These are phyloP conservation scores for Ganaspis sp. DNA, from an alignment of 1,140 invertebrate genomes.

Conservation along the genomic window DNA sequence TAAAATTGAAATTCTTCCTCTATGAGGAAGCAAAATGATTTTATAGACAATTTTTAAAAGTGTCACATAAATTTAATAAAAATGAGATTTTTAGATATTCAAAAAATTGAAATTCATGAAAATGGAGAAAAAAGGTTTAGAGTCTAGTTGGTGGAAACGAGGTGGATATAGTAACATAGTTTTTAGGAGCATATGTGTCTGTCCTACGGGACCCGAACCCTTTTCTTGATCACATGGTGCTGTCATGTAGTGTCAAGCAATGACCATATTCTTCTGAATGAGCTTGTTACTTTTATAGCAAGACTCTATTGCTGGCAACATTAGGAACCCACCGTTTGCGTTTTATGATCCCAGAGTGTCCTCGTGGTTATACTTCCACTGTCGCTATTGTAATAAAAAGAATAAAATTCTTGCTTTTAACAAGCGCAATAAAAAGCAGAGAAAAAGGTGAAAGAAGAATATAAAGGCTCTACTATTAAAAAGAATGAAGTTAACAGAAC, in stretches of 20 bases:
- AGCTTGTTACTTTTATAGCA: slow-evolving; percentile 29
- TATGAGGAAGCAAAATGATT: no score
- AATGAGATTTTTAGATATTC: no score
- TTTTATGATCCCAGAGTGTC: slow-evolving; percentile 2
- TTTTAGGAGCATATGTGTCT: background rate
- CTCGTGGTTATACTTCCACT: slow-evolving; percentile 9
- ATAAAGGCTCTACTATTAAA: background rate
- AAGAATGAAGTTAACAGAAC: slow-evolving; percentile 10
- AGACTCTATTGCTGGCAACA: slow-evolving; percentile 5
- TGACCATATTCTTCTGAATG: slow-evolving; percentile 25
- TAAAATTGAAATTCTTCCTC: no score
- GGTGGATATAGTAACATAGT: background rate
- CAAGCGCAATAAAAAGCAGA: slow-evolving; percentile 3
- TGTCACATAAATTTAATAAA: no score
- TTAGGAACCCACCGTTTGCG: slow-evolving; percentile 23
- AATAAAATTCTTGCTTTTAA: background rate
- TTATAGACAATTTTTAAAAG: no score
- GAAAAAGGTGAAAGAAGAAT: background rate
- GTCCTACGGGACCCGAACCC: background rate
- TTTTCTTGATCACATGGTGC: background rate
- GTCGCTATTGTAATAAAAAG: slow-evolving; percentile 12
- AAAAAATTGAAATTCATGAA: background rate
- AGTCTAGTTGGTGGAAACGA: background rate
- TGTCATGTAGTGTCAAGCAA: slow-evolving; percentile 6
- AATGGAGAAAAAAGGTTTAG: background rate